Conservation (phyloP, 2,113 vertebrate genomes). For the Stigmatopora argus region DNA sequence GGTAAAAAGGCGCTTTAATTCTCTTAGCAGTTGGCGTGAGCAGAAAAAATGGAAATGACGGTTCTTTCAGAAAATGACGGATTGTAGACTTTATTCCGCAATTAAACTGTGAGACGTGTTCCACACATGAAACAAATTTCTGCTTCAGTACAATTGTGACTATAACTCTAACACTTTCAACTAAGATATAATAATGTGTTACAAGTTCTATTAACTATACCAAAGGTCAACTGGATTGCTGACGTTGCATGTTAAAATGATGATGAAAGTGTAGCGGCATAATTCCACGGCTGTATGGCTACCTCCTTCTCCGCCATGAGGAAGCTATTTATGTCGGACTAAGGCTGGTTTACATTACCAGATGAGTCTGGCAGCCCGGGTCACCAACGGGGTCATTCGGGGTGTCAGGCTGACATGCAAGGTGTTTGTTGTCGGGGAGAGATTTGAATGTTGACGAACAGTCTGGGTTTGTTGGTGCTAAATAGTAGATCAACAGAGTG, state of each 20-base stretch:
- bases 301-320: conserved; percentile 45
- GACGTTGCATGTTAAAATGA: conserved; percentile 1
- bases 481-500: conserved; percentile 4
- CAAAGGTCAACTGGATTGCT: conserved; percentile 1
- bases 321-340: conserved; percentile 55
- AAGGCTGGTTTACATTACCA: conserved; percentile 38
- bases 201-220: conserved; percentile 1
- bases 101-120: not conserved
- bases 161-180: not conserved
- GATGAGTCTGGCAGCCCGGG: conserved; percentile 24
- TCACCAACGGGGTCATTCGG: conserved; percentile 11
- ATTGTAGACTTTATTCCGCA: not conserved
- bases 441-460: conserved; percentile 16
- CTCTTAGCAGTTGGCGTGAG: not conserved
- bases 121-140: not conserved
- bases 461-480: not conserved
- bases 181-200: not conserved
- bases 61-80: not conserved
- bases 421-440: conserved; percentile 1
- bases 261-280: conserved; percentile 31
- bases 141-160: not conserved
- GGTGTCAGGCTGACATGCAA: conserved; percentile 14
- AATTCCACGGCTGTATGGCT: conserved; percentile 43
- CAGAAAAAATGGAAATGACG: not conserved
- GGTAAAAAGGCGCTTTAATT: too few species aligned